Percentiles rank a stretch among this genome's conserved stretches.
phyloP scores from a whole-genome alignment of 2,797 vertebrate genomes.

The Coregonus sp. region DNA sequence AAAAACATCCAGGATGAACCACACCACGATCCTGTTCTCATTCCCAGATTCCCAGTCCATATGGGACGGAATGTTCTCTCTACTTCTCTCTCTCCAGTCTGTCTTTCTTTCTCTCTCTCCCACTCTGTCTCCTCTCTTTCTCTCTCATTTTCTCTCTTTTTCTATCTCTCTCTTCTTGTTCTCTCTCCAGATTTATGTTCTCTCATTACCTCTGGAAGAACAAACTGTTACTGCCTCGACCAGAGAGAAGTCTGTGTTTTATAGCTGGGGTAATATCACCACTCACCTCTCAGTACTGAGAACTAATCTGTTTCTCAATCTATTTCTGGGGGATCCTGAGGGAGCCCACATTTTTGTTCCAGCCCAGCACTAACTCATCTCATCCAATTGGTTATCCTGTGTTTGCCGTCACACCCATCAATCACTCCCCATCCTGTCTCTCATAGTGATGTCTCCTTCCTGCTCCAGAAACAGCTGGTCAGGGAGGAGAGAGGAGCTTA shows the following conservation, averaged over 20 bases:
- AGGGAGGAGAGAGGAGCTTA: too few species aligned
- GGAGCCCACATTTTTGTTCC: slow-evolving; percentile 10
- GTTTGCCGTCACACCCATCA: not conserved
- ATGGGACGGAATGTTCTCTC: slow-evolving; percentile 20
- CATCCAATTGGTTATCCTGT: not conserved
- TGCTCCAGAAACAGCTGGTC: not conserved
- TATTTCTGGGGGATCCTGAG: not conserved
- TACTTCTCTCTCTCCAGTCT: too few species aligned
- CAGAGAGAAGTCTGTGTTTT: slow-evolving; percentile 21
- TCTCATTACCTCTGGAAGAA: slow-evolving; percentile 45
- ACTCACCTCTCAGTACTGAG: not conserved
- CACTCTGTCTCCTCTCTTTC: too few species aligned
- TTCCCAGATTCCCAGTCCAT: slow-evolving; percentile 23
- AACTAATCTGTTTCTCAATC: not conserved
- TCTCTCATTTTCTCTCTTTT: not conserved
- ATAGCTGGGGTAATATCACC: slow-evolving; percentile 12
- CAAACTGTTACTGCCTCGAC: slow-evolving; percentile 38
- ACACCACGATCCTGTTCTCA: slow-evolving; percentile 19
- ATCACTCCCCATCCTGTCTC: not conserved
- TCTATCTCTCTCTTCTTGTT: not conserved
- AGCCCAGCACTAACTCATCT: not conserved
- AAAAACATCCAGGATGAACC: slow-evolving; percentile 5
- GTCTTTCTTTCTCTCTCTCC: too few species aligned
- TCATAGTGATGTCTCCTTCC: not conserved
- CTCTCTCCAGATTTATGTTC: slow-evolving; percentile 29